These are phyloP conservation scores for Harpegnathos saltator DNA, from an alignment of 1,140 invertebrate species.

Conservation along the genomic window DNA sequence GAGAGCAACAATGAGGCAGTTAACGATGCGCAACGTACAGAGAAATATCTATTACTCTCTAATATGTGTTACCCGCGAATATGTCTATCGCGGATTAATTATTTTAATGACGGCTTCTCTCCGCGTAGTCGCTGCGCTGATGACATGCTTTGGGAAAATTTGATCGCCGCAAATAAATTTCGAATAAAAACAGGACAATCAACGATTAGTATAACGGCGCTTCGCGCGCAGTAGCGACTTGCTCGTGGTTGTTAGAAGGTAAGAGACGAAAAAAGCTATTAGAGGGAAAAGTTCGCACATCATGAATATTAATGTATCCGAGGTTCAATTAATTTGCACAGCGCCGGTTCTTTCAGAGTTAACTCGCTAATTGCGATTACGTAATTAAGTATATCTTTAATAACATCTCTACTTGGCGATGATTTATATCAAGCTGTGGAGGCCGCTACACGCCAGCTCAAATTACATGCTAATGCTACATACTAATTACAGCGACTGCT, in stretches of 20 bases:
- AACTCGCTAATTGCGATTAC: constrained; percentile 32
- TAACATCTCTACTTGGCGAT: background rate
- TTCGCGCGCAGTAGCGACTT: background rate
- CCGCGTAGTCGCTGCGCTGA: too few species aligned
- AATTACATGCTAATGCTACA: too few species aligned
- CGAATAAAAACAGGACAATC: too few species aligned
- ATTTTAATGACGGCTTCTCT: constrained; percentile 45
- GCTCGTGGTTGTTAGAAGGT: constrained; percentile 24
- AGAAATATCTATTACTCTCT: constrained; percentile 52
- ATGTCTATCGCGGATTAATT: constrained; percentile 49
- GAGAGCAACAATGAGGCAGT: background rate
- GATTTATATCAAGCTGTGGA: too few species aligned
- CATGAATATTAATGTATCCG: constrained; percentile 16
- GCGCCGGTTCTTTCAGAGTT: background rate
- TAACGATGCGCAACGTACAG: background rate
- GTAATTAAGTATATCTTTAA: constrained; percentile 17
- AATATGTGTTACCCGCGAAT: constrained; percentile 37
- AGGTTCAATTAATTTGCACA: constrained; percentile 19
- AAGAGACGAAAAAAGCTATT: constrained; percentile 12
- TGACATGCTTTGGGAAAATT: constrained; percentile 39
- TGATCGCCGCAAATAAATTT: constrained; percentile 49
- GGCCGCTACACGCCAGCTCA: too few species aligned
- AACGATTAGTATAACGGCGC: background rate
- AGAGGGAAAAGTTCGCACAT: background rate
- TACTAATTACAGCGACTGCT: too few species aligned